These are phyloP conservation scores for Rhingia campestris DNA, from an alignment of 2,888 invertebrate genomes.

Conservation along the genomic window DNA sequence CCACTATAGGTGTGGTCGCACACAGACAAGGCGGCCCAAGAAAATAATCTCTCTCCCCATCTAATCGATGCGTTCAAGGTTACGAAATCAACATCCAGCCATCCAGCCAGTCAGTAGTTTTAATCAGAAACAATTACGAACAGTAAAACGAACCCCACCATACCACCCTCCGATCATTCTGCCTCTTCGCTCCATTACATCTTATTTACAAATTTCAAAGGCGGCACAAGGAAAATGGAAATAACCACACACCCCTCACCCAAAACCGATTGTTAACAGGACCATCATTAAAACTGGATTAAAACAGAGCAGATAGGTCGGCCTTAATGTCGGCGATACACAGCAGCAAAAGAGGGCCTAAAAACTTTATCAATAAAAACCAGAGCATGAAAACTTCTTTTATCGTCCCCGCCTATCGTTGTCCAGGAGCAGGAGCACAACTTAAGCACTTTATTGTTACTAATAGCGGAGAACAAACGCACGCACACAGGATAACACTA, in stretches of 20 bases:
- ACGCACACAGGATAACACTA: slow-evolving; percentile 60
- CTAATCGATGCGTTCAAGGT: slow-evolving; percentile 16
- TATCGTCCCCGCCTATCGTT: slow-evolving; percentile 32
- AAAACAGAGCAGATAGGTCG: slow-evolving; percentile 70
- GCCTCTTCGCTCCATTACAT: slow-evolving; percentile 65
- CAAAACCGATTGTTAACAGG: slow-evolving; percentile 61
- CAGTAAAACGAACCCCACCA: slow-evolving; percentile 37
- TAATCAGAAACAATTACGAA: slow-evolving; percentile 72
- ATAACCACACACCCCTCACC: slow-evolving; percentile 24
- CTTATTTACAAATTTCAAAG: slow-evolving; percentile 71
- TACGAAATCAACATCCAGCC: slow-evolving; percentile 37
- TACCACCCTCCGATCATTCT: slow-evolving; percentile 9
- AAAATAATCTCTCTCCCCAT: slow-evolving; percentile 13
- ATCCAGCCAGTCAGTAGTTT: slow-evolving; percentile 20
- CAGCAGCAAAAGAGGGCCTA: slow-evolving; percentile 9
- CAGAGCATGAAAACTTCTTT: slow-evolving; percentile 70
- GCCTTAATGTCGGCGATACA: slow-evolving; percentile 24
- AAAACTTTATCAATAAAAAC: slow-evolving; percentile 75
- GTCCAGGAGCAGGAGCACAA: background rate
- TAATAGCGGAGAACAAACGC: slow-evolving; percentile 71
- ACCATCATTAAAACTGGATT: slow-evolving; percentile 77
- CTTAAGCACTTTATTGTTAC: slow-evolving; percentile 66
- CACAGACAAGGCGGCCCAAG: background rate
- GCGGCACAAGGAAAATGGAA: slow-evolving; percentile 29
- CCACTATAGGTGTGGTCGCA: background rate